Conservation (phyloP, 2,113 vertebrate species). For the Vombatus ursinus region DNA sequence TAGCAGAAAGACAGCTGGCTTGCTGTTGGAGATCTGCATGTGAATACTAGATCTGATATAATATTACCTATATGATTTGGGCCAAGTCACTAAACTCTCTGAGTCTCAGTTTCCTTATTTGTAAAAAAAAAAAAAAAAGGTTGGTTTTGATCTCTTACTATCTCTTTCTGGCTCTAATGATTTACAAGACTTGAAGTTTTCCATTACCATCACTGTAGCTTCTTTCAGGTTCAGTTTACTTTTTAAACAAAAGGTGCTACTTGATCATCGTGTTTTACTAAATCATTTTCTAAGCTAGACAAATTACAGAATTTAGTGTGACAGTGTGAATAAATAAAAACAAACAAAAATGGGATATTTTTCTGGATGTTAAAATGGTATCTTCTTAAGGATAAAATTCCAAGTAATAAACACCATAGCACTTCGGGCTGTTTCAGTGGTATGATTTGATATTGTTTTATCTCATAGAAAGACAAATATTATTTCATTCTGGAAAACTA, state of each 20-base stretch:
- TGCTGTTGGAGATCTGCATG: too few relatives aligned
- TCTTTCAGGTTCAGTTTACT: slow-evolving; percentile 29
- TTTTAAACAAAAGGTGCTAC: too few relatives aligned
- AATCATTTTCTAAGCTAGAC: neutral
- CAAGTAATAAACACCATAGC: slow-evolving; percentile 2
- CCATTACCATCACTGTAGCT: slow-evolving; percentile 26
- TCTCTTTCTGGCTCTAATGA: too few relatives aligned
- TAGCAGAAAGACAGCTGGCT: too few relatives aligned
- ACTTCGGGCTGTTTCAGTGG: neutral
- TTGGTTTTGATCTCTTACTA: too few relatives aligned
- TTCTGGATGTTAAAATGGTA: slow-evolving; percentile 3
- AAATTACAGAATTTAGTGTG: slow-evolving; percentile 28
- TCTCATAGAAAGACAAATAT: neutral
- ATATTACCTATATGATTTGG: too few relatives aligned
- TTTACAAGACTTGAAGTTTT: neutral
- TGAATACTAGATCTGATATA: too few relatives aligned
- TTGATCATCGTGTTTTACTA: too few relatives aligned
- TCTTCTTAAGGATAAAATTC: slow-evolving; percentile 30
- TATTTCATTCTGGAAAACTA: slow-evolving; percentile 35
- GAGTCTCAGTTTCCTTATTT: too few relatives aligned
- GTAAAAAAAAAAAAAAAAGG: too few relatives aligned
- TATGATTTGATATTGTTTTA: slow-evolving; percentile 15
- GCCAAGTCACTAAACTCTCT: too few relatives aligned
- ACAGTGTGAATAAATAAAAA: neutral
- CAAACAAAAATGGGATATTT: too few relatives aligned